Percentiles rank a stretch among this genome's conserved stretches.
Conservation (phyloP, 1,140 invertebrate genomes). For the Potamilus streckersoni region DNA sequence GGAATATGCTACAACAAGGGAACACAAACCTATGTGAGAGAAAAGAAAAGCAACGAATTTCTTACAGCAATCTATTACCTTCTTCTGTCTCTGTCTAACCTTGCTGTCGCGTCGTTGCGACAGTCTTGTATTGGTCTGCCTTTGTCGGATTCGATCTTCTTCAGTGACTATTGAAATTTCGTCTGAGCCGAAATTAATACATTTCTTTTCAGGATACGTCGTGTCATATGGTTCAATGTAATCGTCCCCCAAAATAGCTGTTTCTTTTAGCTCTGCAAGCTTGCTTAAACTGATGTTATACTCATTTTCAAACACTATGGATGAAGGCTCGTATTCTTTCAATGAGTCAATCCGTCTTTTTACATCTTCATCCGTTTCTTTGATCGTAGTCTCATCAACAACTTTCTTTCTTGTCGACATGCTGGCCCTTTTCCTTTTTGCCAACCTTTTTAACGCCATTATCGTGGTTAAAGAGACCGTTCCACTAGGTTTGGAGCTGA, state of each 20-base stretch:
- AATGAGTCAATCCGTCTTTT: conserved; percentile 5
- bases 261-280: conserved; percentile 21
- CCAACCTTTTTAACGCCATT: background rate
- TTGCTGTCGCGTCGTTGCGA: conserved; percentile 40
- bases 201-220: conserved; percentile 21
- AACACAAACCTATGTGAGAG: conserved; percentile 89
- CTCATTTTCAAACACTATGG: conserved; percentile 43
- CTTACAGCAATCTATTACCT: conserved; percentile 53
- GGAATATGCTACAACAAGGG: conserved; percentile 94
- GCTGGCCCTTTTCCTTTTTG: conserved; percentile 2
- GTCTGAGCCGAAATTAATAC: conserved; percentile 31
- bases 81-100: conserved; percentile 37
- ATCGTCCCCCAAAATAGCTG: conserved; percentile 26
- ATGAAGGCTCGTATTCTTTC: conserved; percentile 21
- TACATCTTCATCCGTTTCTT: conserved; percentile 1
- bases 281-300: conserved; percentile 33
- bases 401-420: background rate
- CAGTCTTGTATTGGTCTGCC: conserved; percentile 19
- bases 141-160: conserved; percentile 24
- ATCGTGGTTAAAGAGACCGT: background rate
- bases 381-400: background rate
- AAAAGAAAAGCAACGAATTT: conserved; percentile 70
- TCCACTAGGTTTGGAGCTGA: no score
- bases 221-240: conserved; percentile 21
- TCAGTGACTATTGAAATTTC: conserved; percentile 28